phyloP scores from a whole-genome alignment of 2,113 vertebrate species.

The Phocoena sinus region DNA sequence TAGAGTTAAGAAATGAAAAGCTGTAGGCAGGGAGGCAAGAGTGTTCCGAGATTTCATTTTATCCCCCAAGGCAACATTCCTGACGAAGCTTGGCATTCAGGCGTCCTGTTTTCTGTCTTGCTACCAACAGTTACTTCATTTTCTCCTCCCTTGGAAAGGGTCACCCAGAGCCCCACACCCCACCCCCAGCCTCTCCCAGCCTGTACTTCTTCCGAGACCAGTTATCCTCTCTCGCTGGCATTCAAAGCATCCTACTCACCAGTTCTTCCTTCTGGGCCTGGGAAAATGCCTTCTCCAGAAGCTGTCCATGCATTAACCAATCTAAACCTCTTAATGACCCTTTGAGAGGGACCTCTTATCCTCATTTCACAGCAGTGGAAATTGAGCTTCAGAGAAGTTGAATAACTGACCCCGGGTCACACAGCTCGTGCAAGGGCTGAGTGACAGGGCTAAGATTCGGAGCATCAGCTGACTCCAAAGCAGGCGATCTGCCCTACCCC shows the following conservation, averaged over 20 bases:
- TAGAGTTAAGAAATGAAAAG: slow-evolving; percentile 56
- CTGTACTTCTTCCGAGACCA: background rate
- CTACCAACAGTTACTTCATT: background rate
- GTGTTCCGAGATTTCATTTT: background rate
- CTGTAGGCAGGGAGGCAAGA: slow-evolving; percentile 41
- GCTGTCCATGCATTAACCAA: background rate
- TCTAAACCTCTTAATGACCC: background rate
- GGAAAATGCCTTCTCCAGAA: background rate
- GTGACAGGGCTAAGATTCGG: background rate
- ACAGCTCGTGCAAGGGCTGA: background rate
- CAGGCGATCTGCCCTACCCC: too few relatives aligned
- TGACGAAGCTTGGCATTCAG: background rate
- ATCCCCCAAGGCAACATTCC: background rate
- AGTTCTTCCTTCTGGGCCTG: background rate
- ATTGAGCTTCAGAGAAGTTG: background rate
- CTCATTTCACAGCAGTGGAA: background rate
- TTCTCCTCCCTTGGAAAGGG: background rate
- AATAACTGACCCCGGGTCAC: background rate
- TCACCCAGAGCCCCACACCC: accelerated
- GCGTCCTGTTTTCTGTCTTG: background rate
- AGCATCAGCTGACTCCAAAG: background rate
- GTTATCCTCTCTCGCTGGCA: background rate
- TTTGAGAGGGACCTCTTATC: background rate
- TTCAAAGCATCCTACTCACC: background rate
- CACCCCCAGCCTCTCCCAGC: background rate